A percentile compares a stretch with the other conserved stretches of the same genome.
Conservation (phyloP, 2,113 vertebrate species). For the Coreoperca whiteheadi region DNA sequence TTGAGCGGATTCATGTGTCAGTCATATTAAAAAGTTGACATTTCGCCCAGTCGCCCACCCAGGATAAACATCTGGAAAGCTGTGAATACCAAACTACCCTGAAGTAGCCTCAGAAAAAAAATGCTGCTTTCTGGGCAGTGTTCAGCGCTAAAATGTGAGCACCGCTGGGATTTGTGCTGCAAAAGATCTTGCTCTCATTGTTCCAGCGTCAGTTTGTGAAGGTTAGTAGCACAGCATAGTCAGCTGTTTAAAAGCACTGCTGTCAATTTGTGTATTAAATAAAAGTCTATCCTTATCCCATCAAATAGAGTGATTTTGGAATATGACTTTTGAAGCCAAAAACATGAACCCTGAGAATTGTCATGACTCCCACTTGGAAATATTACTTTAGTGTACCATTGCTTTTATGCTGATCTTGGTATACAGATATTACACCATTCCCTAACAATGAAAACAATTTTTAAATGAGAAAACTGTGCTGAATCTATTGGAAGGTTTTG, state of each 20-base stretch:
- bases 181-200: slow-evolving; percentile 21
- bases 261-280: slow-evolving; percentile 36
- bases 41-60: background rate
- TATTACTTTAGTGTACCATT: background rate
- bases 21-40: slow-evolving; percentile 20
- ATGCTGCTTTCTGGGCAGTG: background rate
- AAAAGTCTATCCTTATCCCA: background rate
- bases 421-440: background rate
- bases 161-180: slow-evolving; percentile 26
- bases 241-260: slow-evolving; percentile 35
- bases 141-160: slow-evolving; percentile 15
- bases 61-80: slow-evolving; percentile 20
- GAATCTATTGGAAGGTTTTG: background rate
- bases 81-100: slow-evolving; percentile 19
- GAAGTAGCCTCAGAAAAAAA: background rate
- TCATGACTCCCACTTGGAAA: background rate
- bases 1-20: slow-evolving; percentile 16
- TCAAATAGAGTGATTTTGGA: slow-evolving; percentile 18
- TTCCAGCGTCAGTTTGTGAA: slow-evolving; percentile 36
- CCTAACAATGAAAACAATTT: background rate
- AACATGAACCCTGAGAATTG: slow-evolving; percentile 1
- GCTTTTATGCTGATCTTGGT: background rate
- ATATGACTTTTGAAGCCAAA: slow-evolving; percentile 24
- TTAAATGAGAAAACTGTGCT: slow-evolving; percentile 3
- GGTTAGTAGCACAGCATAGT: slow-evolving; percentile 42